A percentile compares a stretch with the other conserved stretches of the same genome.
phyloP scores from a whole-genome alignment of 2,113 vertebrate species.

The Salvelinus fontinalis region DNA sequence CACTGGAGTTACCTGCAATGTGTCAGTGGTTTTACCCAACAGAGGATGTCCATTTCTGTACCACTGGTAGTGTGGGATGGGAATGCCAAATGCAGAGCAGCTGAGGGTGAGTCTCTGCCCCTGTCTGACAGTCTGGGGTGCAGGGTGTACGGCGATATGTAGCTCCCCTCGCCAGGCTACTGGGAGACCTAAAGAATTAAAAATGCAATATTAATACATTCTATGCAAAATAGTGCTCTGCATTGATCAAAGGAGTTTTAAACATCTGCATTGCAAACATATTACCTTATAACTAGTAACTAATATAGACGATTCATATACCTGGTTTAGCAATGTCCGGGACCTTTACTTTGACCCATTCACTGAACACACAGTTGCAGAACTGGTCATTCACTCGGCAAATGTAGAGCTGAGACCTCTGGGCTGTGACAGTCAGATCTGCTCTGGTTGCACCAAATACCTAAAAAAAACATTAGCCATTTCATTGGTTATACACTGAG shows the following conservation, averaged over 20 bases:
- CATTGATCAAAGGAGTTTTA: not conserved
- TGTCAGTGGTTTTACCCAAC: slow-evolving; percentile 63
- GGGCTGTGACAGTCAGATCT: slow-evolving; percentile 71
- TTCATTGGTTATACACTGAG: not conserved
- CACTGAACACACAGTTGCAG: slow-evolving; percentile 69
- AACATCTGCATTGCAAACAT: not conserved
- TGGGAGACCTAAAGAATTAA: slow-evolving; percentile 60
- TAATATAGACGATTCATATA: slow-evolving; percentile 24
- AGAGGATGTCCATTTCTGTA: slow-evolving; percentile 78
- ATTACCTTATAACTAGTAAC: not conserved
- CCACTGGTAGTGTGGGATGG: slow-evolving; percentile 83
- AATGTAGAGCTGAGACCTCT: slow-evolving; percentile 71
- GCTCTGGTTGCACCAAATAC: slow-evolving; percentile 72
- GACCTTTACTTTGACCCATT: slow-evolving; percentile 85
- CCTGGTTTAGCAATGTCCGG: slow-evolving; percentile 64
- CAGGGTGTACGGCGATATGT: slow-evolving; percentile 72
- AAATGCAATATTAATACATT: not conserved
- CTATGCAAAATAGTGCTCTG: not conserved
- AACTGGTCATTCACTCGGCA: slow-evolving; percentile 79
- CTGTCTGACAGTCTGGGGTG: slow-evolving; percentile 53
- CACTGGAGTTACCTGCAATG: slow-evolving; percentile 66
- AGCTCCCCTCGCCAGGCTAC: slow-evolving; percentile 77
- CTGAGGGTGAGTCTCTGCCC: slow-evolving; percentile 65
- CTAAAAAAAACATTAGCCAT: slow-evolving; percentile 26
- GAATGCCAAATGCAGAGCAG: slow-evolving; percentile 80